Base-by-base conservation (phyloP, 2,888 invertebrate genomes). In the Apamea epomidion region DNA sequence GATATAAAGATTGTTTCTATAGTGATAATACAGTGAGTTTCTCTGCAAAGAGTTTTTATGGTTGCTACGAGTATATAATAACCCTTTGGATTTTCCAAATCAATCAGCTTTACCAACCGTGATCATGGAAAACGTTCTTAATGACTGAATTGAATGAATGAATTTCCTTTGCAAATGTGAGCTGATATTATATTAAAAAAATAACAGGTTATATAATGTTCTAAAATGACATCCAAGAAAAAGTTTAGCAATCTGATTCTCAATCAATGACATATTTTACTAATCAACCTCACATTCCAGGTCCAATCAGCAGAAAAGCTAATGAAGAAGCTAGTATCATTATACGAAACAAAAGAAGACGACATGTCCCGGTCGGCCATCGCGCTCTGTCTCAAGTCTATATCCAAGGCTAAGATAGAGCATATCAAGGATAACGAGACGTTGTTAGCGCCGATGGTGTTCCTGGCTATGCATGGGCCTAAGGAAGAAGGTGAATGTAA, bases 391-490 rank as follows among this genome's bases (percentile, higher is more conserved):
- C 97, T 99, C 37, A 98, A 98, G 90, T 98, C 99, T 0, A 98
- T 99, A 83, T 98, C 98, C 71, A 98, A 98, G 89, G 98, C 99
- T 76, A 98, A 98, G 95, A 98, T 98, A 87, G 99, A 99, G 85
- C 97, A 98, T 76, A 95, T 99, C 67, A 98, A 98, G 92, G 98
- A 98, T 91, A 98, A 99, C 92, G 98, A 98, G 54, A 97, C 97
- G 16, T 95, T 98, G 48, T 97, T 99, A 18, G 97, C 99, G 89
- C 99, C 99, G 0, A 96, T 99, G 78, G 98, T 98, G 42, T 99
- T 99, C 94, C 98, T 99, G 87, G 99, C 99, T 21, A 99, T 99
- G 98, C 99, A 99, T 91, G 98, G 98, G 32, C 98, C 98, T 90
- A 98, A 98, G 91, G 98, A 97, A 29, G 97, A 98, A 42, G 98